Conservation (phyloP, 2,113 vertebrate genomes). For the Colius striatus region DNA sequence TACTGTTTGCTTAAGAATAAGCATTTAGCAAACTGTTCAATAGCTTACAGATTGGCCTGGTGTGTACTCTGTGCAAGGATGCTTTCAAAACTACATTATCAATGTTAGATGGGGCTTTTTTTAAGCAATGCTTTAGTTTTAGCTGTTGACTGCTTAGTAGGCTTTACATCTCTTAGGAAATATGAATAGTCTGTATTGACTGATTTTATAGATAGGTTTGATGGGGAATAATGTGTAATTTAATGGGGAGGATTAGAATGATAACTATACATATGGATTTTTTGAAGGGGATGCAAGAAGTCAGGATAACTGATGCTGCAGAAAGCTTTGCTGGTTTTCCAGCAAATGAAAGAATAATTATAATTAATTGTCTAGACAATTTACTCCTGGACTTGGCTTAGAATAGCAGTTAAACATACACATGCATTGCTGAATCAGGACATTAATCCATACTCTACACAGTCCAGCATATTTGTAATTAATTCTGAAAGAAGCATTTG, state of each 20-base stretch:
- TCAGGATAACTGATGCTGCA: background rate
- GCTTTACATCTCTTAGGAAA: background rate
- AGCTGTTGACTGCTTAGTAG: background rate
- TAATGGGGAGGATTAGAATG: background rate
- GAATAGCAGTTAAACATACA: background rate
- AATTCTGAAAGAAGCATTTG: conserved; percentile 38
- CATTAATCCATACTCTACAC: conserved; percentile 3
- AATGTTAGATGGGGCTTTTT: background rate
- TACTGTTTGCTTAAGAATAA: background rate
- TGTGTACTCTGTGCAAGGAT: background rate
- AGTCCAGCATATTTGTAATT: conserved; percentile 49
- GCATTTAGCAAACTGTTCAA: background rate
- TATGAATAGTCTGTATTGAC: background rate
- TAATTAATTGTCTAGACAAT: conserved; percentile 14
- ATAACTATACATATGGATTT: background rate
- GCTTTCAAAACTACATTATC: background rate
- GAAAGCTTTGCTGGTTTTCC: background rate
- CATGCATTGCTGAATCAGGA: conserved; percentile 15
- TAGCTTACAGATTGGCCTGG: background rate
- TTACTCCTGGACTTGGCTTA: conserved; percentile 3
- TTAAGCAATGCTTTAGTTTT: background rate
- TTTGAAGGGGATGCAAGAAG: background rate
- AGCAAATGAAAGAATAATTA: background rate
- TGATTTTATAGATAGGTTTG: background rate
- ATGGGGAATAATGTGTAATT: background rate